phyloP scores from a whole-genome alignment of 1,140 invertebrate genomes.

The Battus philenor region DNA sequence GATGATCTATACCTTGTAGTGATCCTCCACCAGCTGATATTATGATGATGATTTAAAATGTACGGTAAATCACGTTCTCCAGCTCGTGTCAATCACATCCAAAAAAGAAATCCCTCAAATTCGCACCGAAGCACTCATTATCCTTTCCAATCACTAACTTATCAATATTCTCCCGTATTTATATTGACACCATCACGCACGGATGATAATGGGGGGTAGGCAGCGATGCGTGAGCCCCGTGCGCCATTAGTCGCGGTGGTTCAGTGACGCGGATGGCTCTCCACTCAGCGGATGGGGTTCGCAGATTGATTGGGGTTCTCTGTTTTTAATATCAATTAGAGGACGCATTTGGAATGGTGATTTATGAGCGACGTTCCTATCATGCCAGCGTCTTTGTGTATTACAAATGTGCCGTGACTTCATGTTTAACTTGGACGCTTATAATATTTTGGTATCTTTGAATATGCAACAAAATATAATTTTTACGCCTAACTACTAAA shows the following conservation, averaged over 20 bases:
- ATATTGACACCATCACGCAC: slow-evolving; percentile 16
- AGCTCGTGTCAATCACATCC: no score
- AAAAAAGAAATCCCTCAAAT: no score
- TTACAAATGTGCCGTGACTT: no score
- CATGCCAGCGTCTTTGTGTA: background rate
- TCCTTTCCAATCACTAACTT: background rate
- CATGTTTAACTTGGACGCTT: no score
- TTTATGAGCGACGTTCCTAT: background rate
- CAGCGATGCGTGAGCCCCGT: slow-evolving; percentile 3
- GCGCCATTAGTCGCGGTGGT: background rate
- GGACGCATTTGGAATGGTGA: background rate
- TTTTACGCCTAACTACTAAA: no score
- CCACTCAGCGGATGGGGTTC: background rate
- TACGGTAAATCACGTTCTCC: no score
- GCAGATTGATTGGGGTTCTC: slow-evolving; percentile 8
- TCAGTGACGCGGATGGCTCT: background rate
- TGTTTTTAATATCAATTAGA: slow-evolving; percentile 10
- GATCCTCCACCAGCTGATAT: no score
- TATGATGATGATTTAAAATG: no score
- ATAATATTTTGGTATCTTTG: no score
- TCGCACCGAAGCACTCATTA: background rate
- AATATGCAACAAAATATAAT: no score
- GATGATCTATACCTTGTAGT: no score
- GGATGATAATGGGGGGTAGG: background rate
- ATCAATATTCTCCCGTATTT: slow-evolving; percentile 12